Conservation (phyloP, 2,888 invertebrate species). For the Drosophila villosipedis region DNA sequence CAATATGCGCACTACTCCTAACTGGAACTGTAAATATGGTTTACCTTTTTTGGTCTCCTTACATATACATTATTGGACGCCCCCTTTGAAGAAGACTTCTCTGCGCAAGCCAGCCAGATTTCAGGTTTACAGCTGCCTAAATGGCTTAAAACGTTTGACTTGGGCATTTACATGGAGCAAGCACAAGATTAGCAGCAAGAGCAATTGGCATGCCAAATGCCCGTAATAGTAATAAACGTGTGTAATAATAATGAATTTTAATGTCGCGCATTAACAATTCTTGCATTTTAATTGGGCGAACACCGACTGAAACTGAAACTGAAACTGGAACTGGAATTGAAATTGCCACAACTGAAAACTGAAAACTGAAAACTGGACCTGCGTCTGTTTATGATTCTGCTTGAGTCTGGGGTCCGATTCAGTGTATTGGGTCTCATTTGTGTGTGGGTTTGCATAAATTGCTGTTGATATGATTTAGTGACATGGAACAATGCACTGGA, state of each 20-base stretch:
- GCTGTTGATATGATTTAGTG: constrained; percentile 81
- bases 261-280: constrained; percentile 81
- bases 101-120: constrained; percentile 31
- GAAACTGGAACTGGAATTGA: constrained; percentile 24
- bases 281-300: constrained; percentile 80
- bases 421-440: constrained; percentile 11
- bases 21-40: too few relatives aligned
- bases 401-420: constrained; percentile 7
- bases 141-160: constrained; percentile 65
- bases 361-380: constrained; percentile 11
- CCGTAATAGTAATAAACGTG: constrained; percentile 74
- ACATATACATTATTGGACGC: not conserved
- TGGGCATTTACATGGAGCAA: constrained; percentile 68
- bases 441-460: constrained; percentile 80
- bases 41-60: not conserved
- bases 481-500: constrained; percentile 80
- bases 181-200: constrained; percentile 31
- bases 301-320: constrained; percentile 37
- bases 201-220: constrained; percentile 67
- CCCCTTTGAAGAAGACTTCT: constrained; percentile 21
- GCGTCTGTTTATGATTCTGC: constrained; percentile 5
- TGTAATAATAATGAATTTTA: constrained; percentile 82
- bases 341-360: constrained; percentile 14
- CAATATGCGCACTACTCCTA: not conserved
- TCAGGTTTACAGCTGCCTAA: constrained; percentile 43